Percentiles rank a stretch among this genome's conserved stretches.
These are phyloP conservation scores for Solea senegalensis DNA, from an alignment of 2,113 vertebrate genomes.

Conservation along the genomic window DNA sequence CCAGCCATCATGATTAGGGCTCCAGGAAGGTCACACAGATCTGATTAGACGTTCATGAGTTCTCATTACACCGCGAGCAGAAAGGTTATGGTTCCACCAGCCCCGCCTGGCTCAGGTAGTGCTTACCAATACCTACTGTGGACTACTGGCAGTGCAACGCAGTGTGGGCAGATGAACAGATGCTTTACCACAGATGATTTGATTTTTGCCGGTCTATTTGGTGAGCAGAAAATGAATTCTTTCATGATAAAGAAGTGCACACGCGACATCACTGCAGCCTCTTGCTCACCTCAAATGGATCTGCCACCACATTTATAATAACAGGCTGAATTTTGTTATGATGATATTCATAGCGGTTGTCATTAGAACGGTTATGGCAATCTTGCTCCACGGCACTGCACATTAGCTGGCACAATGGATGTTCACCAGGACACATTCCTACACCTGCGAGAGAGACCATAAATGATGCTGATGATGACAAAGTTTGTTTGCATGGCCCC, in stretches of 20 bases:
- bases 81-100: constrained; percentile 63
- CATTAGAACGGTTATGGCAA: constrained; percentile 62
- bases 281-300: constrained; percentile 62
- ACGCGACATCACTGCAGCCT: constrained; percentile 30
- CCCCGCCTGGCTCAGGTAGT: constrained; percentile 54
- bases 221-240: constrained; percentile 32
- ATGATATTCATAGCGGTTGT: constrained; percentile 73
- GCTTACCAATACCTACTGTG: constrained; percentile 23
- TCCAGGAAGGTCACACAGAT: constrained; percentile 75
- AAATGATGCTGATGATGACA: constrained; percentile 65
- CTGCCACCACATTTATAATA: constrained; percentile 52
- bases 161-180: constrained; percentile 3
- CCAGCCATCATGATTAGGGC: constrained; percentile 76
- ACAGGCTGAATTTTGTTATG: constrained; percentile 57
- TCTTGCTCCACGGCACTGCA: constrained; percentile 48
- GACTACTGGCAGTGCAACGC: constrained; percentile 7
- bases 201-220: constrained; percentile 49
- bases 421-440: constrained; percentile 43
- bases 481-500: constrained; percentile 59
- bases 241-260: constrained; percentile 45
- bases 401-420: constrained; percentile 59
- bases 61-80: constrained; percentile 69
- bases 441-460: constrained; percentile 54
- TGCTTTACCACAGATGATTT: constrained; percentile 41
- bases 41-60: constrained; percentile 78